Evolutionary conservation across 2,888 invertebrate species (phyloP).

Genomic region (Dastarcus helophoroides): DNA sequence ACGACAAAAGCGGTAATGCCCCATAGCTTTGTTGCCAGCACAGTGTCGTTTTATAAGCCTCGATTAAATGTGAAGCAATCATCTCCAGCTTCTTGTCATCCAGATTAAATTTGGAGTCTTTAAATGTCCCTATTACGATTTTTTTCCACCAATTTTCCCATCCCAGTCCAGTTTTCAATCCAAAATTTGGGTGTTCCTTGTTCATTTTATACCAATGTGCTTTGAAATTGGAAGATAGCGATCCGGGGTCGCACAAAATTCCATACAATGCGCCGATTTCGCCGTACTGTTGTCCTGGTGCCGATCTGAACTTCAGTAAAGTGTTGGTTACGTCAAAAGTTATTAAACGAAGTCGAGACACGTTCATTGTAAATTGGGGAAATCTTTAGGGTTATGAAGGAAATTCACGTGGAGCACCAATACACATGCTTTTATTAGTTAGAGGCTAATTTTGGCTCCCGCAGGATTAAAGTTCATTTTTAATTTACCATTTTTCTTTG

Average conservation of each 20-base stretch:
- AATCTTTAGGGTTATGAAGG: no score
- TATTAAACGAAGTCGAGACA: constrained; percentile 51
- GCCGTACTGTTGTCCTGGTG: constrained; percentile 70
- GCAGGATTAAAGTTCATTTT: no score
- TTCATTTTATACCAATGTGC: constrained; percentile 53
- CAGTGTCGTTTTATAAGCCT: constrained; percentile 55
- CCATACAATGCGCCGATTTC: constrained; percentile 60
- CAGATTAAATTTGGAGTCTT: constrained; percentile 39
- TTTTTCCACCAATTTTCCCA: constrained; percentile 79
- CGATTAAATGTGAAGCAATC: constrained; percentile 51
- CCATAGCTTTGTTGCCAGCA: constrained; percentile 67
- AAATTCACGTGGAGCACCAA: no score
- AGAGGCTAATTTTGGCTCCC: no score
- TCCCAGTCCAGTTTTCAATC: constrained; percentile 50
- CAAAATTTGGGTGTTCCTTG: constrained; percentile 69
- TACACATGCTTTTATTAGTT: no score
- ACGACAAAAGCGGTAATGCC: constrained; percentile 49
- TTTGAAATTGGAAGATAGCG: constrained; percentile 51
- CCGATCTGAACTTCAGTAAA: constrained; percentile 55
- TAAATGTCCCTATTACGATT: constrained; percentile 55
- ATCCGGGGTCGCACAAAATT: constrained; percentile 46
- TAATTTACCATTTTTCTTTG: no score
- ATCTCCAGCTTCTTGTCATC: constrained; percentile 35
- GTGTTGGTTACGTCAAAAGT: constrained; percentile 89
- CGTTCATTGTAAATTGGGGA: no score